Evolutionary conservation across 2,797 vertebrate genomes (phyloP).

Genomic region (Gorsachius magnificus): DNA sequence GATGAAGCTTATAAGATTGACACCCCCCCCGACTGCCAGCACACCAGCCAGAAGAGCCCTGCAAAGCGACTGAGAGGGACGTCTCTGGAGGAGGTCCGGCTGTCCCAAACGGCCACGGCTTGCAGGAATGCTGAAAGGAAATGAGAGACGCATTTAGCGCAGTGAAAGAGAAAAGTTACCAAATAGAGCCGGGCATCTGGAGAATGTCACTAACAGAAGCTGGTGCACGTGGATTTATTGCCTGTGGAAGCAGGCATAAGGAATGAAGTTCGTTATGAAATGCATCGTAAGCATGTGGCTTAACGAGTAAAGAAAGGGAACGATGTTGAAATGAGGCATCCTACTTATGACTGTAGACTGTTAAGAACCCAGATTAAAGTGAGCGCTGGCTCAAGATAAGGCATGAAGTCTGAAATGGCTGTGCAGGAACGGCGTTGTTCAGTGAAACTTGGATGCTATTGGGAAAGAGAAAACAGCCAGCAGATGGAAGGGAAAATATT

Average conservation of each 20-base stretch:
- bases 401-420: not conserved
- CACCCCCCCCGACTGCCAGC: accelerated
- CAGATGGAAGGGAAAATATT: conserved; percentile 22
- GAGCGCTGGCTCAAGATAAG: not conserved
- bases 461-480: conserved; percentile 3
- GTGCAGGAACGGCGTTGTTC: conserved; percentile 7
- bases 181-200: not conserved
- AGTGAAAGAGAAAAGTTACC: not conserved
- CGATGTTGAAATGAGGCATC: not conserved
- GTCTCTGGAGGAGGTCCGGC: not conserved
- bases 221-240: not conserved
- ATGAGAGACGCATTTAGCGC: not conserved
- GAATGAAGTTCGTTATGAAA: conserved; percentile 28
- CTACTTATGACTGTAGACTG: not conserved
- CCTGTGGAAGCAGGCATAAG: not conserved
- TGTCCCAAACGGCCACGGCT: not conserved
- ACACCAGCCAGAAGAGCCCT: not conserved
- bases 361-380: conserved; percentile 25
- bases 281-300: not conserved
- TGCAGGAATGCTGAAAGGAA: not conserved
- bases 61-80: not conserved
- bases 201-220: not conserved
- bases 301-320: not conserved
- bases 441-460: conserved; percentile 10
- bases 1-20: not conserved